These are phyloP conservation scores for Caenorhabditis briggsae DNA, from an alignment of 1,140 invertebrate genomes.

Conservation along the genomic window DNA sequence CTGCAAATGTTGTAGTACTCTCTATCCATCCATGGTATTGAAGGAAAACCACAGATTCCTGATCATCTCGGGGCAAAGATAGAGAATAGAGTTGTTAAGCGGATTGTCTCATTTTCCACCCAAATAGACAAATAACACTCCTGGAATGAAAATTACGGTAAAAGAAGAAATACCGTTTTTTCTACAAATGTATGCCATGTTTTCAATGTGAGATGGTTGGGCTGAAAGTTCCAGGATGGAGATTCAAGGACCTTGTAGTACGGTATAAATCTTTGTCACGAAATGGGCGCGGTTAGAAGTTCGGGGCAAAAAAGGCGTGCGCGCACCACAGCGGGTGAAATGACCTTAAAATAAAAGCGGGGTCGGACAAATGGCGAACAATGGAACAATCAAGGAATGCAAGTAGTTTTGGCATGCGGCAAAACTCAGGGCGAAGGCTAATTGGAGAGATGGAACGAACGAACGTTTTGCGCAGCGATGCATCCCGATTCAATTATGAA, in stretches of 20 bases:
- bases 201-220: background rate
- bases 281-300: background rate
- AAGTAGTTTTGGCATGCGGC: conserved; percentile 16
- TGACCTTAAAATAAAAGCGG: conserved; percentile 31
- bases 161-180: background rate
- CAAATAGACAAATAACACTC: conserved; percentile 5
- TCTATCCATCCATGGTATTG: background rate
- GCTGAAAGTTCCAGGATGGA: background rate
- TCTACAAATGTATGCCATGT: background rate
- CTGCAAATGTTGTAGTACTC: conserved; percentile 13
- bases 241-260: background rate
- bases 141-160: conserved; percentile 28
- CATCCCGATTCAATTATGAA: conserved; percentile 54
- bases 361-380: conserved; percentile 12
- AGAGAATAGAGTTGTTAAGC: conserved; percentile 24
- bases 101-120: conserved; percentile 50
- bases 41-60: background rate
- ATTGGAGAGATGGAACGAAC: conserved; percentile 37
- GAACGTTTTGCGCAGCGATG: background rate
- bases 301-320: background rate
- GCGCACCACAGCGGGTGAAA: conserved; percentile 25
- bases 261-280: conserved; percentile 24
- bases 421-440: conserved; percentile 15
- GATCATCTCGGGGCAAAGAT: conserved; percentile 20
- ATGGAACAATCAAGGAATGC: conserved; percentile 38